These are phyloP conservation scores for Phymatocera aterrima DNA, from an alignment of 2,888 invertebrate species.

Conservation along the genomic window DNA sequence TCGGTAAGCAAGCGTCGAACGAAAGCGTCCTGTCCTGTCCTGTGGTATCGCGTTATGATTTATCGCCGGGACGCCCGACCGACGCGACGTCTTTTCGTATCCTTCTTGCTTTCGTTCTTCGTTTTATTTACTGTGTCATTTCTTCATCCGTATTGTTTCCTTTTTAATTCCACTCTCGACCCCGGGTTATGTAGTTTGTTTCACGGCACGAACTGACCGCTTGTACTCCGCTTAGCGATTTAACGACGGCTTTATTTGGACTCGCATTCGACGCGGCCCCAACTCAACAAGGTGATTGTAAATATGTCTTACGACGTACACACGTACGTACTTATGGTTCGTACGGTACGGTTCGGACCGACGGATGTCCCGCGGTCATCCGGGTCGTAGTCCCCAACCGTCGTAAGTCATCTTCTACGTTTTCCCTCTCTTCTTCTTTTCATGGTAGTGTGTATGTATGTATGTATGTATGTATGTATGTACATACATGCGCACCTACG, in stretches of 20 bases:
- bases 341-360: too few relatives aligned
- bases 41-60: conserved; percentile 38
- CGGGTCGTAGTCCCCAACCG: conserved; percentile 2
- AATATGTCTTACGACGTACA: neutral
- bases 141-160: too few relatives aligned
- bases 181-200: conserved; percentile 36
- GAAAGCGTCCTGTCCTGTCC: conserved; percentile 22
- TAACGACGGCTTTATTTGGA: conserved; percentile 38
- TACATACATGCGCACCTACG: too few relatives aligned
- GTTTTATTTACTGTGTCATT: neutral
- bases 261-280: conserved; percentile 6
- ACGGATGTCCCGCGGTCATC: conserved; percentile 19
- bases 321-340: too few relatives aligned
- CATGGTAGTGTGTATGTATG: too few relatives aligned
- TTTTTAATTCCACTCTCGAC: neutral
- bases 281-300: conserved; percentile 33
- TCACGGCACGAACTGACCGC: conserved; percentile 4
- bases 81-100: too few relatives aligned
- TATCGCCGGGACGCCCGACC: conserved; percentile 16
- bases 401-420: conserved; percentile 27
- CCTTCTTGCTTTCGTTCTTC: too few relatives aligned
- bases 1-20: neutral
- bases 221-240: conserved; percentile 8
- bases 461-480: too few relatives aligned
- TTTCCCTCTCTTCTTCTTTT: neutral